Evolutionary conservation across 2,888 invertebrate genomes (phyloP).

Genomic region (Xanthia icteritia): DNA sequence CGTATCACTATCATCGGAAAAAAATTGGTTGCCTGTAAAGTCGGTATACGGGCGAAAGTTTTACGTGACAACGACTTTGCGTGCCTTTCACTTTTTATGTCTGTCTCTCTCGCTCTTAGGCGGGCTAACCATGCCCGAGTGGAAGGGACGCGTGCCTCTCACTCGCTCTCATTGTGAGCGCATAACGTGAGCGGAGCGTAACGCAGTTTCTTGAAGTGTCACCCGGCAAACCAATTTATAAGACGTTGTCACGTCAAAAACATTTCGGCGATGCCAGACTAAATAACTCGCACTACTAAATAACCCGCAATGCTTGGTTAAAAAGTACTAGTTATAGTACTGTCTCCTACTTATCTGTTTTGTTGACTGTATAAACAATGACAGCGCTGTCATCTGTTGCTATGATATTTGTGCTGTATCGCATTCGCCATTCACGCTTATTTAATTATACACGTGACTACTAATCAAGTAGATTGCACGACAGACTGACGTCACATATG

Average conservation of each 20-base stretch:
- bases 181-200: too few relatives aligned
- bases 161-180: too few relatives aligned
- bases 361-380: conserved; percentile 16
- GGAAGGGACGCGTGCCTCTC: too few relatives aligned
- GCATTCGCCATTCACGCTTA: conserved; percentile 3
- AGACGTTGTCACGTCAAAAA: too few relatives aligned
- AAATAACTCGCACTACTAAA: not conserved
- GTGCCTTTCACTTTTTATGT: too few relatives aligned
- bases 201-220: too few relatives aligned
- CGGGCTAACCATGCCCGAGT: too few relatives aligned
- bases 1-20: not conserved
- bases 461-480: conserved; percentile 2
- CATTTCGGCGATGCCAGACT: not conserved
- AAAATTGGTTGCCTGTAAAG: too few relatives aligned
- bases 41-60: too few relatives aligned
- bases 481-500: not conserved
- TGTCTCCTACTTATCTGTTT: conserved; percentile 1
- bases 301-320: not conserved
- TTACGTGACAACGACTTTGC: too few relatives aligned
- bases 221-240: too few relatives aligned
- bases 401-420: conserved; percentile 8
- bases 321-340: conserved; percentile 4
- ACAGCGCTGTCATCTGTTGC: conserved; percentile 9
- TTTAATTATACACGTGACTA: conserved; percentile 3
- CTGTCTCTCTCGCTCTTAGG: too few relatives aligned